Evolutionary conservation across 2,797 vertebrate species (phyloP).

Genomic region (Xenentodon cancila): DNA sequence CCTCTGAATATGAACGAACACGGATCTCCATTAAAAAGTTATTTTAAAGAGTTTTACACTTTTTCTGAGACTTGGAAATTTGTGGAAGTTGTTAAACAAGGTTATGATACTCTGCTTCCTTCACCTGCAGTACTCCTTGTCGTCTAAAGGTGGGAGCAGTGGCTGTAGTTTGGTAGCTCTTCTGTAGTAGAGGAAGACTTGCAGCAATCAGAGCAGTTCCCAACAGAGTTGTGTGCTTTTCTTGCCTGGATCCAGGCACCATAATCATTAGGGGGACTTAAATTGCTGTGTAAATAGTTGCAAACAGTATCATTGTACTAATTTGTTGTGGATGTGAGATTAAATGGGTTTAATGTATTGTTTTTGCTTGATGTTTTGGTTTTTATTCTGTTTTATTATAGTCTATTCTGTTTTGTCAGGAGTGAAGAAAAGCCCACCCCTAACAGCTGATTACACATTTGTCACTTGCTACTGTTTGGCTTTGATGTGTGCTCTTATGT

Average conservation of each 20-base stretch:
- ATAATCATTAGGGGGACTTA: constrained; percentile 10
- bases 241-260: constrained; percentile 37
- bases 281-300: background rate
- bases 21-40: no score
- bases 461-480: constrained; percentile 48
- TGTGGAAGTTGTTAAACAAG: background rate
- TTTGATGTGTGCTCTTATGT: constrained; percentile 64
- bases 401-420: constrained; percentile 2
- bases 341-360: background rate
- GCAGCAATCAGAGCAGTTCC: constrained; percentile 21
- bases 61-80: background rate
- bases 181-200: constrained; percentile 43
- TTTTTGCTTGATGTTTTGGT: background rate
- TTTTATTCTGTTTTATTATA: constrained; percentile 1
- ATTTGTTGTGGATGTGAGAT: background rate
- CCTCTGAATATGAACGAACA: no score
- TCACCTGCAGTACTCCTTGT: constrained; percentile 43
- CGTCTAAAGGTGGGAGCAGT: constrained; percentile 92
- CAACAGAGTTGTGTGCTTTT: constrained; percentile 34
- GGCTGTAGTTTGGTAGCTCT: constrained; percentile 75
- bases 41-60: background rate
- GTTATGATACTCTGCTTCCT: constrained; percentile 41
- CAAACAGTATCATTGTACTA: background rate
- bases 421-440: constrained; percentile 12
- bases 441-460: constrained; percentile 69